A percentile compares a stretch with the other conserved stretches of the same genome.
Conservation (phyloP, 2,888 invertebrate genomes). For the Spisula solida region DNA sequence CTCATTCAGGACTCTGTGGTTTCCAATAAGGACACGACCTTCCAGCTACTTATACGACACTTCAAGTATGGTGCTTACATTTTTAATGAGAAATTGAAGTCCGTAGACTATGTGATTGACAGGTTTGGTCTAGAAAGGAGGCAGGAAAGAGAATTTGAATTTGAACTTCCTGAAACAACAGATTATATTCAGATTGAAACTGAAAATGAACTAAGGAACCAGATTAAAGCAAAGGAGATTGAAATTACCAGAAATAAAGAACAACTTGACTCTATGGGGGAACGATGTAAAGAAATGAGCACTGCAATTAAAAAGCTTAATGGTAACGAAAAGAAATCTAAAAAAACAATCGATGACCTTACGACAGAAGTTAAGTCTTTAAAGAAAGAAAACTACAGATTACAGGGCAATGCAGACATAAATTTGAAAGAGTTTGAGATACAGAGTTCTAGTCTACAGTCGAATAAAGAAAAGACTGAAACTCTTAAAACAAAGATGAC, state of each 20-base stretch:
- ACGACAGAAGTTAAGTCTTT: neutral
- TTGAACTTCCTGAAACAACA: neutral
- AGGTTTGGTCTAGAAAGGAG: neutral
- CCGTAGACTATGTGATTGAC: neutral
- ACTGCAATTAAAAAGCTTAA: neutral
- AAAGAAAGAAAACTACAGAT: neutral
- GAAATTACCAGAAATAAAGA: neutral
- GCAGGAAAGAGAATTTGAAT: neutral
- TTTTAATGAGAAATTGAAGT: slow-evolving; percentile 1
- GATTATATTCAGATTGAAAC: no score
- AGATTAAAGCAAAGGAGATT: neutral
- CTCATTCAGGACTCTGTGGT: neutral
- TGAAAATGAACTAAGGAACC: neutral
- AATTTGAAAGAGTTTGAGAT: no score
- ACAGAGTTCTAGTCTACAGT: neutral
- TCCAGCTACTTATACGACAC: neutral
- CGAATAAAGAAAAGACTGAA: neutral
- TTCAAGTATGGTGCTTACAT: neutral
- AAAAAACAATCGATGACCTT: neutral
- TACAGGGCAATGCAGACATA: neutral
- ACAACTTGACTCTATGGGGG: neutral
- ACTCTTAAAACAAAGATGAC: neutral
- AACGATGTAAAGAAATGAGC: neutral
- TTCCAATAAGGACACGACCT: neutral
- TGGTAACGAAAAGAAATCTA: neutral